These are phyloP conservation scores for Clitarchus hookeri DNA, from an alignment of 2,888 invertebrate species.

Conservation along the genomic window DNA sequence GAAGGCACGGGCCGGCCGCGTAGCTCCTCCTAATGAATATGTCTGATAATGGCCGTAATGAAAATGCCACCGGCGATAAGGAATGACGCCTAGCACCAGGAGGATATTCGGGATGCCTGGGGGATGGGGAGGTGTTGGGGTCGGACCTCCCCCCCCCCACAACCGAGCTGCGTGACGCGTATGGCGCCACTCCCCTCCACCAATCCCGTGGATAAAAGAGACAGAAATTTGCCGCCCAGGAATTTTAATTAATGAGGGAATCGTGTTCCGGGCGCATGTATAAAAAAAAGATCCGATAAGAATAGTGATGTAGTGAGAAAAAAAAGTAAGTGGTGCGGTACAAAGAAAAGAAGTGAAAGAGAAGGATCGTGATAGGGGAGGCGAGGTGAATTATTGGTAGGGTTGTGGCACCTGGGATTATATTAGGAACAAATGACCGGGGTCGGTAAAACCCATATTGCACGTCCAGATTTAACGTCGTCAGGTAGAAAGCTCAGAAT, in stretches of 20 bases:
- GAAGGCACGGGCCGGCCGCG: not conserved
- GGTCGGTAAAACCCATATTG: not conserved
- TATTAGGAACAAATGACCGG: not conserved
- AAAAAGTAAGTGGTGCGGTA: not conserved
- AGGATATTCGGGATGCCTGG: not conserved
- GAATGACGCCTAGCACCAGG: not conserved
- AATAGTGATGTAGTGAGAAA: not conserved
- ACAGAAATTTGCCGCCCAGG: not conserved
- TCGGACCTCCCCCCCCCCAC: no score
- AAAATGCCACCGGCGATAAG: constrained; percentile 10
- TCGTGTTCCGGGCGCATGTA: not conserved
- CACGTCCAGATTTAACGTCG: not conserved
- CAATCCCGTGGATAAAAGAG: not conserved
- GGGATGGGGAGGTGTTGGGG: not conserved
- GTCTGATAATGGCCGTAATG: constrained; percentile 14
- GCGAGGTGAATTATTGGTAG: not conserved
- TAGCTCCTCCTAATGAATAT: not conserved
- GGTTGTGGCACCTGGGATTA: not conserved
- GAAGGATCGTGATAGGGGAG: not conserved
- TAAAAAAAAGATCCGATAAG: not conserved
- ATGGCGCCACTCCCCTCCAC: not conserved
- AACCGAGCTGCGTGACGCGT: no score
- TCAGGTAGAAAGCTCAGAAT: no score
- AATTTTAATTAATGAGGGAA: constrained; percentile 14
- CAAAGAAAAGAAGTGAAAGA: not conserved